A percentile compares a stretch with the other conserved stretches of the same genome.
Conservation (phyloP, 2,113 vertebrate genomes). For the Seriola aureovittata region DNA sequence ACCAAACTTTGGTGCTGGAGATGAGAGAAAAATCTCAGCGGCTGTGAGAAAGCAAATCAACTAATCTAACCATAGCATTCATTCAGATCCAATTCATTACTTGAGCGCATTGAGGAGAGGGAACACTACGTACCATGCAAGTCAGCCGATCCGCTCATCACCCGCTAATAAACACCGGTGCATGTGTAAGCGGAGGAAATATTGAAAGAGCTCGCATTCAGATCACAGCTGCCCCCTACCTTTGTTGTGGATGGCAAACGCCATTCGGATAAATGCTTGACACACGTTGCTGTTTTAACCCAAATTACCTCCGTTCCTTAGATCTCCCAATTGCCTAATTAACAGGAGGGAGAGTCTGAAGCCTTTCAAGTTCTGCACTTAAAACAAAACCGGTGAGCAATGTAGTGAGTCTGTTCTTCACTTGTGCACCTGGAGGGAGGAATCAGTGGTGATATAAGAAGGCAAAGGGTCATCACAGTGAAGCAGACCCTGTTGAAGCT, state of each 20-base stretch:
- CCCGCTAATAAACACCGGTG: constrained; percentile 36
- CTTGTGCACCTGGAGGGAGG: constrained; percentile 68
- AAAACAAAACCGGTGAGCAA: constrained; percentile 60
- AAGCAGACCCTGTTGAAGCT: constrained; percentile 3
- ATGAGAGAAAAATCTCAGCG: constrained; percentile 60
- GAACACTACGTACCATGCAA: constrained; percentile 4
- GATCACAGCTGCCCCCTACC: constrained; percentile 71
- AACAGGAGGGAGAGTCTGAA: constrained; percentile 51
- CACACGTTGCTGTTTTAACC: constrained; percentile 79
- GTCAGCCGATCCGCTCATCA: constrained; percentile 39
- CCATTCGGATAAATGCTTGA: constrained; percentile 75
- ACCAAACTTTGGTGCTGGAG: constrained; percentile 42
- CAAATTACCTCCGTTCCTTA: constrained; percentile 77
- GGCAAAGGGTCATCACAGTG: background rate
- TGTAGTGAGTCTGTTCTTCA: constrained; percentile 37
- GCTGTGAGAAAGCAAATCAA: constrained; percentile 50
- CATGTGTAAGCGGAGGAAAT: constrained; percentile 32
- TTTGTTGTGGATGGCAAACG: constrained; percentile 78
- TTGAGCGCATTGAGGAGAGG: constrained; percentile 30
- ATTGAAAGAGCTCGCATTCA: constrained; percentile 62
- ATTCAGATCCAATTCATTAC: constrained; percentile 61
- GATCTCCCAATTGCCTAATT: constrained; percentile 82
- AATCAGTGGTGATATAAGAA: constrained; percentile 23
- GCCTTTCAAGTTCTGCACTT: constrained; percentile 79
- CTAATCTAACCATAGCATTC: constrained; percentile 49